Base-by-base conservation (phyloP, 2,888 invertebrate species). In the Orthosia cruda region DNA sequence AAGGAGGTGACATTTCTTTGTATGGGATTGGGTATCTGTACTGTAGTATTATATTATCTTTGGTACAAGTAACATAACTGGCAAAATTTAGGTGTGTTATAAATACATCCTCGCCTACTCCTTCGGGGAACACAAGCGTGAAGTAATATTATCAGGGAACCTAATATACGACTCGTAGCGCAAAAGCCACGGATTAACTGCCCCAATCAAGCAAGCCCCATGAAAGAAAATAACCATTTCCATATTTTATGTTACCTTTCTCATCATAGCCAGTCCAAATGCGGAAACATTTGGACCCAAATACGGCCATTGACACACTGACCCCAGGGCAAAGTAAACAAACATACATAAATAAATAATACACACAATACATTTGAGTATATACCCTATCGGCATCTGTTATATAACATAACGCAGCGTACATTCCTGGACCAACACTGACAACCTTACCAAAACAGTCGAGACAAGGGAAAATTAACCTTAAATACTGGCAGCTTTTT, bases 221-320 rank as follows among this genome's bases (percentile, higher is more conserved):
- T 49, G 52, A 45, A 63, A 52, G 23, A 1, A 57, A 82, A 77
- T 49, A 54, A 2, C 18, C n/a, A 16, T 26, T 57, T 57, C 7
- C 61, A 57, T 79, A 83, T 82, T 82, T 66, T 20, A 79, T 78
- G n/a, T 65, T 40, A 62, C 77, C 61, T 65, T 18, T 1, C 9
- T 55, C 9, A 58, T 20, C 16, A 59, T 16, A 50, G n/a, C 5
- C 13, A 50, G 13, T 49, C 50, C 59, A 32, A 55, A 32, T 26
- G 45, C 18, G 45, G 26, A 20, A 63, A 20, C 50, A 55, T 67
- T 58, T 15, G 20, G 9, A 47, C 15, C 20, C 45, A 55, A 26
- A 18, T 64, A 54, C 20, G 16, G 11, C n/a, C 11, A 76, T 84
- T 58, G 81, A 62, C 77, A 85, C 68, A 81, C 71, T 85, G 82